phyloP scores from a whole-genome alignment of 1,140 invertebrate genomes.

The Hylyphantes graminicola region DNA sequence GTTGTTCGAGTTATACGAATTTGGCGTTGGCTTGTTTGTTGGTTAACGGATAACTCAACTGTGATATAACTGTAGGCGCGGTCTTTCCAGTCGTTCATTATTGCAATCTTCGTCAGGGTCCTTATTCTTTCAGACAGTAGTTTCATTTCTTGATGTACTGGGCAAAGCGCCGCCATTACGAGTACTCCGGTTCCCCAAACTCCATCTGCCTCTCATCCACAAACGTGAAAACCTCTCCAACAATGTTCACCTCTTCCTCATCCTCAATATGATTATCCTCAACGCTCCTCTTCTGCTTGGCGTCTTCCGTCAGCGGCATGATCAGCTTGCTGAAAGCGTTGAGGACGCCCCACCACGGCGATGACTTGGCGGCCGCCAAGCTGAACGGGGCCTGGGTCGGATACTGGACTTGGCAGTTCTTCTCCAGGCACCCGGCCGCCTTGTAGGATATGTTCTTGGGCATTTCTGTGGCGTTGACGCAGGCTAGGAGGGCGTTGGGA shows the following conservation, averaged over 20 bases:
- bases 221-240: not conserved
- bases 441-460: constrained; percentile 37
- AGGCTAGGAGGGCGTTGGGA: constrained; percentile 21
- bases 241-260: not conserved
- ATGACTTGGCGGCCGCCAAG: not conserved
- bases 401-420: constrained; percentile 32
- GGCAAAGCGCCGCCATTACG: not conserved
- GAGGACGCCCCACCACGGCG: not conserved
- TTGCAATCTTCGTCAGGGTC: too few relatives aligned
- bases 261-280: constrained; percentile 5
- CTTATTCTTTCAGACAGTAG: not conserved
- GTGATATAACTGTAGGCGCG: too few relatives aligned
- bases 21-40: too few relatives aligned
- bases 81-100: too few relatives aligned
- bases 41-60: too few relatives aligned
- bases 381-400: not conserved
- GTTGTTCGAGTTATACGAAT: too few relatives aligned
- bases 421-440: constrained; percentile 22
- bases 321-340: not conserved
- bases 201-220: not conserved
- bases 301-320: not conserved
- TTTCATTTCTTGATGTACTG: not conserved
- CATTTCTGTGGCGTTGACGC: constrained; percentile 26
- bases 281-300: constrained; percentile 4
- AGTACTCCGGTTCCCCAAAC: constrained; percentile 5